Evolutionary conservation across 1,140 invertebrate genomes (phyloP).

Genomic region (Hormaphis cornu): DNA sequence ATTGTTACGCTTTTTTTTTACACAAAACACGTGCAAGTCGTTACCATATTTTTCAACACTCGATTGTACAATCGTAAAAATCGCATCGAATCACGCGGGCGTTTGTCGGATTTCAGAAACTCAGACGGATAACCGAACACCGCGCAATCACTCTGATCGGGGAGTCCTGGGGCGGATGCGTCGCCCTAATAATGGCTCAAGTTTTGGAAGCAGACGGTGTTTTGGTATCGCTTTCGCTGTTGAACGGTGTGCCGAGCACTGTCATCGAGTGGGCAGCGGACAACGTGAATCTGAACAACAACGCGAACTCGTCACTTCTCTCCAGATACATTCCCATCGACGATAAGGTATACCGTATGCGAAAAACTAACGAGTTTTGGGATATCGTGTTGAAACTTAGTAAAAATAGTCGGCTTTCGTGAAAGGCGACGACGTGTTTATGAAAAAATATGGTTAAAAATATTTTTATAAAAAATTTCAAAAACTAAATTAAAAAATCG

Average conservation of each 20-base stretch:
- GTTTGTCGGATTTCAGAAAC: neutral
- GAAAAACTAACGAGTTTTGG: no score
- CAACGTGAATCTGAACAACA: neutral
- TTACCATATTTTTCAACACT: no score
- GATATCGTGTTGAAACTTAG: no score
- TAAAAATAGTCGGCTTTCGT: no score
- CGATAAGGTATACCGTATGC: neutral
- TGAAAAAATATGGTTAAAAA: no score
- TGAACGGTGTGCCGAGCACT: neutral
- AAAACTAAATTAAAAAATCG: no score
- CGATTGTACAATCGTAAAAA: no score
- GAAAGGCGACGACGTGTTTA: no score
- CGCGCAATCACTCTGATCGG: slow-evolving; percentile 34
- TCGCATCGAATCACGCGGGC: no score
- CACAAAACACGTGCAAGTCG: no score
- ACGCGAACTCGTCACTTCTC: neutral
- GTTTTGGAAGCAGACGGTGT: slow-evolving; percentile 29
- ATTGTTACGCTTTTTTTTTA: no score
- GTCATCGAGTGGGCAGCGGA: neutral
- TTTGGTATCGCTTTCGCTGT: neutral
- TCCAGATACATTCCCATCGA: neutral
- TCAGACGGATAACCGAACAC: neutral
- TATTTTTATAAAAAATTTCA: no score
- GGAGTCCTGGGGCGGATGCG: slow-evolving; percentile 35
- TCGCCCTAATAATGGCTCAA: slow-evolving; percentile 34